Conservation (phyloP, 2,888 invertebrate species). For the Caradrina kadenii region DNA sequence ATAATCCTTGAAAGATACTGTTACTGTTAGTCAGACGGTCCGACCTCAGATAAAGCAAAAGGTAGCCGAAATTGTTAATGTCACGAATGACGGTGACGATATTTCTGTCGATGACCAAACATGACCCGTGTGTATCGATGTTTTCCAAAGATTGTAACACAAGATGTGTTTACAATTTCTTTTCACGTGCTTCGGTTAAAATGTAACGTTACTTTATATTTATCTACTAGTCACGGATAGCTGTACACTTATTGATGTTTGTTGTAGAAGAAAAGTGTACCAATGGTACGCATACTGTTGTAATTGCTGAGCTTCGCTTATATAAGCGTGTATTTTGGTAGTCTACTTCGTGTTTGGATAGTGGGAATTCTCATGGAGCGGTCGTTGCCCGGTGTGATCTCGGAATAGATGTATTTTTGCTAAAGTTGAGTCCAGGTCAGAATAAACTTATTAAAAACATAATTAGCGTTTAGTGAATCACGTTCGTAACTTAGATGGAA, state of each 20-base stretch:
- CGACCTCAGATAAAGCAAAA: slow-evolving; percentile 37
- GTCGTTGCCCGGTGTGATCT: slow-evolving; percentile 55
- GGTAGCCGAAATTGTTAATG: slow-evolving; percentile 62
- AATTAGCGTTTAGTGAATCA: slow-evolving; percentile 54
- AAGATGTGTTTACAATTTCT: slow-evolving; percentile 70
- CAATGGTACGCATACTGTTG: slow-evolving; percentile 36
- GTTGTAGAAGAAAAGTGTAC: slow-evolving; percentile 48
- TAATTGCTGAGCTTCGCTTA: slow-evolving; percentile 49
- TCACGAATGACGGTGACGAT: slow-evolving; percentile 55
- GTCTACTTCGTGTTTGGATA: slow-evolving; percentile 32
- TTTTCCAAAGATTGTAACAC: slow-evolving; percentile 51
- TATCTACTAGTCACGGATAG: slow-evolving; percentile 63
- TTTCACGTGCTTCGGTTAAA: slow-evolving; percentile 69
- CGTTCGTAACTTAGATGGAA: slow-evolving; percentile 39
- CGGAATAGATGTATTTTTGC: slow-evolving; percentile 47
- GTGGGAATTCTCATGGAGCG: slow-evolving; percentile 57
- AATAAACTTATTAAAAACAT: slow-evolving; percentile 54
- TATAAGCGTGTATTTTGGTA: slow-evolving; percentile 43
- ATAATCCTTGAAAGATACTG: slow-evolving; percentile 24
- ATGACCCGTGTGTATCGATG: slow-evolving; percentile 48
- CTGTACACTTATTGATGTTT: slow-evolving; percentile 65
- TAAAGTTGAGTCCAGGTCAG: slow-evolving; percentile 29
- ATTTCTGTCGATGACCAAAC: slow-evolving; percentile 65
- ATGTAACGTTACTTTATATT: slow-evolving; percentile 69
- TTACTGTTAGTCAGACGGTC: background rate